These are phyloP conservation scores for Psettodes erumei DNA, from an alignment of 2,113 vertebrate genomes.

Conservation along the genomic window DNA sequence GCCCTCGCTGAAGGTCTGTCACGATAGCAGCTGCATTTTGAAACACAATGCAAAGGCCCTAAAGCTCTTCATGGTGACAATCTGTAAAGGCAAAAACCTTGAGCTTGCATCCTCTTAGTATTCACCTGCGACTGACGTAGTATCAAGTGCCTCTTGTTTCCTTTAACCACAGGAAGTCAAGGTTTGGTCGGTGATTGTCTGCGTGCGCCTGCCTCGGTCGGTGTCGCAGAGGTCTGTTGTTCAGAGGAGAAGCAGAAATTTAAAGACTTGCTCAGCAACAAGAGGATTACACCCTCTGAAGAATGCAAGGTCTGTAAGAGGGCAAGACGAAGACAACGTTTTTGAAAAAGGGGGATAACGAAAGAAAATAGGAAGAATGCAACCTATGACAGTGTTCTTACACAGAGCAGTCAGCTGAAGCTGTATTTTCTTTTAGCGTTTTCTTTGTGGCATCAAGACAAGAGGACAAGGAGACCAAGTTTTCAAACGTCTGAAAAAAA, in stretches of 20 bases:
- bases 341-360: neutral
- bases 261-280: constrained; percentile 35
- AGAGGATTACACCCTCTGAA: constrained; percentile 10
- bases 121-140: constrained; percentile 3
- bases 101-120: neutral
- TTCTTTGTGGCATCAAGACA: neutral
- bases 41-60: neutral
- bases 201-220: neutral
- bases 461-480: neutral
- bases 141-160: constrained; percentile 36
- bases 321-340: neutral
- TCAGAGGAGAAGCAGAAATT: constrained; percentile 19
- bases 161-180: neutral
- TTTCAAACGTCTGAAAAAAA: no score
- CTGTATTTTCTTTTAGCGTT: neutral
- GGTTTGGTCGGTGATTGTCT: constrained; percentile 7
- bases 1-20: constrained; percentile 14
- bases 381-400: neutral
- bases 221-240: constrained; percentile 28
- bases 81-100: constrained; percentile 6
- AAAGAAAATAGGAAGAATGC: neutral
- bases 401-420: neutral
- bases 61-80: neutral
- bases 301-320: constrained; percentile 3
- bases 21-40: neutral